Base-by-base conservation (phyloP, 2,113 vertebrate genomes). In the Zootoca vivipara region DNA sequence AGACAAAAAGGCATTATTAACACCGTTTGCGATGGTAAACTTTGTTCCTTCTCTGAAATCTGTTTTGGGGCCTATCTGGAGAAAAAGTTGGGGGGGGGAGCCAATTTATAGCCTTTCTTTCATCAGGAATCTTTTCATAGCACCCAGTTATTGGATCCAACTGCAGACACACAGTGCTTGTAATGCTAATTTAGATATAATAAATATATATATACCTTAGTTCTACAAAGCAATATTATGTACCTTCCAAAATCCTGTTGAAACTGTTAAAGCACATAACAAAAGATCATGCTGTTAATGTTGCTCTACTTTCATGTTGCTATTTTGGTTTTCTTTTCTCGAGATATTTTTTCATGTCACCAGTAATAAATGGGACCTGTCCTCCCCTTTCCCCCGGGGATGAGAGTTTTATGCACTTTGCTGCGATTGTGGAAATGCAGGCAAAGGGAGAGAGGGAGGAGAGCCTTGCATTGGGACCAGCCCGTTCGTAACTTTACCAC, bases 301-400 rank as follows among this genome's bases (percentile, higher is more conserved):
- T 80, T 87, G 89, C 62, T 94, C 92, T 89, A 88, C 86, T 94
- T 95, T 78, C 90, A 83, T 7, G 16, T 91, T 95, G 35, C 91
- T 96, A 89, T 95, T 95, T 94, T 90, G 2, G 81, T 94, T 95
- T 92, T 80, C 89, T 92, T 93, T 91, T 92, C 77, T 91, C 85
- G 83, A 90, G 91, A 88, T 91, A 84, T 94, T 95, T 95, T 93
- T 95, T 90, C 83, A 88, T 75, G 86, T 92, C 83, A 86, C 85
- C 74, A 72, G 40, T 93, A 93, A 93, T 82, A 94, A 93, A 94
- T 92, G 83, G 89, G 87, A 33, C 10, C 93, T 94, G 87, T 40
- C 85, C 38, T 78, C 56, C 24, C 38, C 85, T 89, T 89, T 93
- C 64, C 92, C 69, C 0, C 75, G 94, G 92, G 92, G 94, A 86